phyloP scores from a whole-genome alignment of 2,113 vertebrate genomes.

The Apodemus speciosus region DNA sequence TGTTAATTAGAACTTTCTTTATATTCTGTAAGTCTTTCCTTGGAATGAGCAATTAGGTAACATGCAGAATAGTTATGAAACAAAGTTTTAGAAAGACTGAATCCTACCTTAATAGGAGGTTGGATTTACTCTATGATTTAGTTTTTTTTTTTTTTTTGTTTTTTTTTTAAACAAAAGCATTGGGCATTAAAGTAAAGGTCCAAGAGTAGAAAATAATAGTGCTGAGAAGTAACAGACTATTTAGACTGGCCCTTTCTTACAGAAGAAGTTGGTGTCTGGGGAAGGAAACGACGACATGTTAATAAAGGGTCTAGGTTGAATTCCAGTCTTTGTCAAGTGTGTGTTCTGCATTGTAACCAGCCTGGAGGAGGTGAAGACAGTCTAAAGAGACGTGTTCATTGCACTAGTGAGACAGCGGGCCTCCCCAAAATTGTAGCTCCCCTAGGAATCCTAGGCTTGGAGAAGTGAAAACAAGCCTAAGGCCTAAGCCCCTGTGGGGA shows the following conservation, averaged over 20 bases:
- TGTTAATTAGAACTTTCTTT: slow-evolving; percentile 26
- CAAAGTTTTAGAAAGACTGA: not conserved
- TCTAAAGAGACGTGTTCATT: not conserved
- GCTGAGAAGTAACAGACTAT: not conserved
- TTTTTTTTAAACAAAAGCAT: slow-evolving; percentile 10
- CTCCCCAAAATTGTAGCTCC: not conserved
- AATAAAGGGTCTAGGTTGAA: not conserved
- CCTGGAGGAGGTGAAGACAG: not conserved
- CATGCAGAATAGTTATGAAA: slow-evolving; percentile 34
- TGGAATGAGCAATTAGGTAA: not conserved
- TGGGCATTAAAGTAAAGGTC: not conserved
- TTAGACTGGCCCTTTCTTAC: not conserved
- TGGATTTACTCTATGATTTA: slow-evolving; percentile 4
- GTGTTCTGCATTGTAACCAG: not conserved
- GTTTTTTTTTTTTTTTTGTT: slow-evolving; percentile 45
- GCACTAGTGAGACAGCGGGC: not conserved
- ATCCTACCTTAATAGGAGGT: not conserved
- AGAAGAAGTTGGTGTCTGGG: not conserved
- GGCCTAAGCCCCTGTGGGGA: not conserved
- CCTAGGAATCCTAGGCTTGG: too few relatives aligned
- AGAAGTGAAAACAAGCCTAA: not conserved
- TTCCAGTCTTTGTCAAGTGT: not conserved
- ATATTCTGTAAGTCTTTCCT: not conserved
- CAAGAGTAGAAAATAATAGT: slow-evolving; percentile 24
- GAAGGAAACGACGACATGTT: not conserved